Conservation (phyloP, 2,113 vertebrate species). For the Nicator chloris region DNA sequence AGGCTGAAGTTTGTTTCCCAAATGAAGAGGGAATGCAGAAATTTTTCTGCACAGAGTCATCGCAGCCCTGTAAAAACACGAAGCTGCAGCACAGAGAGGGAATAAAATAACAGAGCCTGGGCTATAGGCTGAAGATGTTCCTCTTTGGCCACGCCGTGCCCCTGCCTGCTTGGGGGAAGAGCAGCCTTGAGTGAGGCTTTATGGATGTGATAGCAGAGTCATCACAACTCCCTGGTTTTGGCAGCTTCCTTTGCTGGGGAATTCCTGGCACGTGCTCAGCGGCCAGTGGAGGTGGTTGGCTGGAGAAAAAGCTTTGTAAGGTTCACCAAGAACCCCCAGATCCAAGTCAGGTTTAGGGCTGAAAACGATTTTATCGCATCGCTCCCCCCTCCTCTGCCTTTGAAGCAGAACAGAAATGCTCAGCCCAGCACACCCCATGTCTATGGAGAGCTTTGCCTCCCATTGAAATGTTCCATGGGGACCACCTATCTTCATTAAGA, state of each 20-base stretch:
- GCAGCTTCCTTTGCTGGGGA: background rate
- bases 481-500: background rate
- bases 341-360: background rate
- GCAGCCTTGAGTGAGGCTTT: background rate
- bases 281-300: background rate
- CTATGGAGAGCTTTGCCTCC: background rate
- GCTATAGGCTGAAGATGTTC: background rate
- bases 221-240: background rate
- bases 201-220: background rate
- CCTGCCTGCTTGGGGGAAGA: accelerated
- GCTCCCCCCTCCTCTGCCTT: background rate
- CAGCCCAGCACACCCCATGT: background rate
- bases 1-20: background rate
- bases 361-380: background rate
- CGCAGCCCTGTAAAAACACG: background rate
- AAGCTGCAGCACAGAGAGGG: background rate
- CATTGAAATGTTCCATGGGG: background rate
- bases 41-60: background rate
- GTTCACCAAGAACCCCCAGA: background rate
- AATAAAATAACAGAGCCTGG: background rate
- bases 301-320: background rate
- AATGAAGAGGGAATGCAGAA: background rate
- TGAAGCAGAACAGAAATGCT: background rate
- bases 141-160: accelerated
- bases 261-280: background rate